phyloP scores from a whole-genome alignment of 2,797 vertebrate species.

The Hydrophis major region DNA sequence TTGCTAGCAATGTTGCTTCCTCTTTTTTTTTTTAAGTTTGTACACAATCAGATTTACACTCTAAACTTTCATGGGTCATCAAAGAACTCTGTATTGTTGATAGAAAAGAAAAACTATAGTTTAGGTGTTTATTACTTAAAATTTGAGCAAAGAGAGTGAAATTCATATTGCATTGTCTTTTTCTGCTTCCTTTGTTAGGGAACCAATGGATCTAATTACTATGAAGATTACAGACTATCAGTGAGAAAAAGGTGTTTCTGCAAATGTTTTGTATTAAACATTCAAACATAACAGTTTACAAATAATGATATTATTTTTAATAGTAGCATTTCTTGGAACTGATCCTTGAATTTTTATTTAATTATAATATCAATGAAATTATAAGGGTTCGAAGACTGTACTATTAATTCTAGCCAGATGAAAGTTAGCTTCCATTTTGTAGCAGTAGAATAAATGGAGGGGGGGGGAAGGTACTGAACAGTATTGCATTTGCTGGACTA shows the following conservation, averaged over 20 bases:
- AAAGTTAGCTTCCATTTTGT: slow-evolving; percentile 72
- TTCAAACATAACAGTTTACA: slow-evolving; percentile 78
- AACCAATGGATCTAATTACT: slow-evolving; percentile 71
- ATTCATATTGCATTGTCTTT: slow-evolving; percentile 71
- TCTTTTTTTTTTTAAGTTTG: not conserved
- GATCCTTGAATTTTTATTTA: slow-evolving; percentile 77
- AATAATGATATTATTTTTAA: slow-evolving; percentile 76
- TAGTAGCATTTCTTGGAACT: slow-evolving; percentile 72
- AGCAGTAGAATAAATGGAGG: slow-evolving; percentile 68
- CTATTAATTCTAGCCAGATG: slow-evolving; percentile 70
- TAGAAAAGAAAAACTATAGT: slow-evolving; percentile 69
- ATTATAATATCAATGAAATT: slow-evolving; percentile 70
- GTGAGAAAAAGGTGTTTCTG: slow-evolving; percentile 74
- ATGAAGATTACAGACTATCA: slow-evolving; percentile 75
- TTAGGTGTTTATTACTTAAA: slow-evolving; percentile 74
- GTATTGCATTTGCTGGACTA: slow-evolving; percentile 64
- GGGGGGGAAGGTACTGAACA: slow-evolving; percentile 48
- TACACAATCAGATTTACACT: not conserved
- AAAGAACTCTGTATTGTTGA: slow-evolving; percentile 20
- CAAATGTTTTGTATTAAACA: slow-evolving; percentile 75
- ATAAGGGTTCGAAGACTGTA: slow-evolving; percentile 69
- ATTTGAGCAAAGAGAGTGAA: slow-evolving; percentile 63
- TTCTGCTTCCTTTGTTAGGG: slow-evolving; percentile 56
- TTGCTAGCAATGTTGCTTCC: not conserved
- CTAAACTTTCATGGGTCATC: slow-evolving; percentile 26